Evolutionary conservation across 2,888 invertebrate genomes (phyloP).

Genomic region (Pteria penguin): DNA sequence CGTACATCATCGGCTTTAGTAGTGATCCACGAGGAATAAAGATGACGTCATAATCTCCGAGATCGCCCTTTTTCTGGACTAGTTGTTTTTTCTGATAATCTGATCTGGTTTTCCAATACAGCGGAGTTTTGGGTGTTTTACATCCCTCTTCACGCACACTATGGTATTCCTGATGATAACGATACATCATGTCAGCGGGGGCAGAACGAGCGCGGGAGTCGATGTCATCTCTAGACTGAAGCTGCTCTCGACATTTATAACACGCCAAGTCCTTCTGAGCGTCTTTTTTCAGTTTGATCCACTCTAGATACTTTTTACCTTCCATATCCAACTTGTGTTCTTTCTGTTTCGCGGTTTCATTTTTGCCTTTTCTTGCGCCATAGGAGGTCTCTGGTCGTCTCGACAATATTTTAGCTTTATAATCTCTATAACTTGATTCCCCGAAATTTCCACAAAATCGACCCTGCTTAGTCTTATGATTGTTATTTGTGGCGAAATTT

Average conservation of each 20-base stretch:
- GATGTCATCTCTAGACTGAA: too few relatives aligned
- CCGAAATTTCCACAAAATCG: constrained; percentile 21
- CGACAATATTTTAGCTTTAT: background rate
- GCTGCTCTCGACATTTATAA: too few relatives aligned
- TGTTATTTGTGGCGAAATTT: background rate
- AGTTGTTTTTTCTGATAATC: constrained; percentile 22
- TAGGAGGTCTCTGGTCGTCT: constrained; percentile 20
- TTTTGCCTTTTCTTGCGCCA: background rate
- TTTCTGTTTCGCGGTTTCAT: background rate
- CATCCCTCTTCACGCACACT: background rate
- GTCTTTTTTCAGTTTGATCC: too few relatives aligned
- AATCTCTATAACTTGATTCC: background rate
- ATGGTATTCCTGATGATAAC: background rate
- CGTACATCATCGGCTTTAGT: constrained; percentile 28
- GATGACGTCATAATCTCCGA: background rate
- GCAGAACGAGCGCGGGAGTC: constrained; percentile 18
- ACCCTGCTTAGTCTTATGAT: background rate
- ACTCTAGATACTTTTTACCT: background rate
- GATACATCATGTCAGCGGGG: constrained; percentile 1
- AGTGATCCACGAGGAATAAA: constrained; percentile 28
- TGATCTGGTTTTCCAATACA: constrained; percentile 38
- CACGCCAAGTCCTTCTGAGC: too few relatives aligned
- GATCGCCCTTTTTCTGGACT: background rate
- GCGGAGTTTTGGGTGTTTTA: background rate
- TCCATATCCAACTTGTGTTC: background rate